Percentiles rank a stretch among this genome's conserved stretches.
Conservation (phyloP, 2,113 vertebrate genomes). For the Apeltes quadracus region DNA sequence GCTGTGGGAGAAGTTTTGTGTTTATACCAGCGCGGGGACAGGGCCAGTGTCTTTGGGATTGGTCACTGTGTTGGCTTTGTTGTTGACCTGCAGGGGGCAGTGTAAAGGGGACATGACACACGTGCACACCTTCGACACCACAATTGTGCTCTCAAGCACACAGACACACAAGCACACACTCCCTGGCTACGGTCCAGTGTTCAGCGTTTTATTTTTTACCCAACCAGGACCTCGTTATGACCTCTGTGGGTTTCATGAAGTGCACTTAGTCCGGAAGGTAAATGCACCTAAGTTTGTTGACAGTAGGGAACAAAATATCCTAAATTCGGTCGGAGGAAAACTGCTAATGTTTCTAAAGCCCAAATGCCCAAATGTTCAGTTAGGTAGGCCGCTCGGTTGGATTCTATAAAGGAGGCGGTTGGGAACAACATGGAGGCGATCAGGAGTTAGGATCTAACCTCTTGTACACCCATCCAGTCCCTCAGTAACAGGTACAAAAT, state of each 20-base stretch:
- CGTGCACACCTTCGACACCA: conserved; percentile 50
- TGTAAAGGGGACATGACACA: conserved; percentile 72
- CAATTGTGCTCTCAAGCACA: not conserved
- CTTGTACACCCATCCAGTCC: not conserved
- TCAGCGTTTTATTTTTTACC: not conserved
- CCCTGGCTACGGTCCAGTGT: conserved; percentile 13
- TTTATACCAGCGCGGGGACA: conserved; percentile 96
- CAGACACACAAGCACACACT: conserved; percentile 1
- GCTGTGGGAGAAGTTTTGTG: conserved; percentile 66
- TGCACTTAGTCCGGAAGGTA: not conserved
- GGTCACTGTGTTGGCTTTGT: conserved; percentile 99
- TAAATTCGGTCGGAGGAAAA: not conserved
- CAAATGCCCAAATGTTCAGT: not conserved
- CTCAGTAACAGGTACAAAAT: not conserved
- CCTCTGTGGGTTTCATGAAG: not conserved
- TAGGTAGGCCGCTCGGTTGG: not conserved
- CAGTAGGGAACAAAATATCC: not conserved
- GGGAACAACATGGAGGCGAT: not conserved
- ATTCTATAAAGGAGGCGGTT: not conserved
- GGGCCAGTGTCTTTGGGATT: conserved; percentile 98
- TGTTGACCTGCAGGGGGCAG: conserved; percentile 95
- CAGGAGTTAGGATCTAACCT: not conserved
- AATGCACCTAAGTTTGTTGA: not conserved
- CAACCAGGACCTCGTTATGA: not conserved
- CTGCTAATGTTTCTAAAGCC: not conserved